These are phyloP conservation scores for Stichopus chloronotus DNA, from an alignment of 35 echinoderm and acorn worm genomes.

Conservation along the genomic window DNA sequence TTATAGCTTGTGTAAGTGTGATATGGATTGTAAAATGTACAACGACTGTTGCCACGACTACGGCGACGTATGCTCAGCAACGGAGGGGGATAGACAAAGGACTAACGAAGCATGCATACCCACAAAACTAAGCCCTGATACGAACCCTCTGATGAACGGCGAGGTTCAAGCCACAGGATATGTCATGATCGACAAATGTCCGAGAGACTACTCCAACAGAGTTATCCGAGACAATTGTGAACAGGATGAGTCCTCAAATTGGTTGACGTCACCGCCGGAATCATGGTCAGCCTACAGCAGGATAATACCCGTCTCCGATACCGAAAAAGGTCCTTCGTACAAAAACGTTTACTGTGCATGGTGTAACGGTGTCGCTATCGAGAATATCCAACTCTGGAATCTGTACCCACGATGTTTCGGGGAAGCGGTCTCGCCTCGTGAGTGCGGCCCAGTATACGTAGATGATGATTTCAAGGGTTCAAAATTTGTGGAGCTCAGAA, in stretches of 20 bases:
- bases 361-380: constrained; percentile 7
- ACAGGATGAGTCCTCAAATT: neutral
- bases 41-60: constrained; percentile 7
- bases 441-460: neutral
- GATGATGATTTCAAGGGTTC: neutral
- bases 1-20: neutral
- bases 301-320: neutral
- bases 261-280: neutral
- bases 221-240: neutral
- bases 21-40: neutral
- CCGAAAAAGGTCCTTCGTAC: neutral
- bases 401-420: neutral
- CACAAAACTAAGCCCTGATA: no score
- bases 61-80: neutral
- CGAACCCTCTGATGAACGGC: neutral
- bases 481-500: neutral
- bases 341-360: constrained; percentile 32
- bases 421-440: neutral
- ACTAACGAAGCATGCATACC: neutral
- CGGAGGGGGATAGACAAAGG: neutral
- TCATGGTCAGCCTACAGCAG: neutral
- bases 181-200: constrained; percentile 10
- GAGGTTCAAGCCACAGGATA: neutral
- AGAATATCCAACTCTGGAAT: neutral
- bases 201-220: neutral